phyloP scores from a whole-genome alignment of 2,888 invertebrate species.

The Epinotia brunnichana region DNA sequence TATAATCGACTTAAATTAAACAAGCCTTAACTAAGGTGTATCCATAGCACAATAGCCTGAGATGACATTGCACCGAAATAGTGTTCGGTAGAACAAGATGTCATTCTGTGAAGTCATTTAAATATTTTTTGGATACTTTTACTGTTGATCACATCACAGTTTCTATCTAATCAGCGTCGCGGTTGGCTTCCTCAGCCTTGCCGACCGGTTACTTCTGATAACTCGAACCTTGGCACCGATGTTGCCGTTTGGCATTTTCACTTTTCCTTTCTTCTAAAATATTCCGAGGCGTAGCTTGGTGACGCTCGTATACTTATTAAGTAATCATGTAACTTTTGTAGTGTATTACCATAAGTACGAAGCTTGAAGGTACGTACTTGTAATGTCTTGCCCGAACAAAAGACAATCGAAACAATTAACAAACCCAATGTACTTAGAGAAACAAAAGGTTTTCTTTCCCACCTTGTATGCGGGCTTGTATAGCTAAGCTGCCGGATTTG shows the following conservation, averaged over 20 bases:
- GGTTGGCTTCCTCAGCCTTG: conserved; percentile 18
- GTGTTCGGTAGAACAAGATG: too few relatives aligned
- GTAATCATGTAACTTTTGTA: neutral
- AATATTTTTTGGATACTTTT: neutral
- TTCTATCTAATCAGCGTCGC: conserved; percentile 15
- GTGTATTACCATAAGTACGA: neutral
- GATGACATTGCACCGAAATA: too few relatives aligned
- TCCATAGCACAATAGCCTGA: too few relatives aligned
- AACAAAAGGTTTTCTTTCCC: too few relatives aligned
- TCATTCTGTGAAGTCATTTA: too few relatives aligned
- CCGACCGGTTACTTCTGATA: conserved; percentile 25
- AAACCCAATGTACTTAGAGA: too few relatives aligned
- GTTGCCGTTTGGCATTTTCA: conserved; percentile 17
- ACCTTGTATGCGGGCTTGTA: too few relatives aligned
- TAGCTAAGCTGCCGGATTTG: too few relatives aligned
- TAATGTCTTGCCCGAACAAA: neutral
- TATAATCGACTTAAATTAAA: too few relatives aligned
- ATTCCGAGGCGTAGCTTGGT: neutral
- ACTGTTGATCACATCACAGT: neutral
- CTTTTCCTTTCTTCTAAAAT: conserved; percentile 31
- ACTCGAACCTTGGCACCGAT: conserved; percentile 28
- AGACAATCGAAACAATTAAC: too few relatives aligned
- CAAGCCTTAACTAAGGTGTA: too few relatives aligned
- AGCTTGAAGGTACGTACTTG: too few relatives aligned
- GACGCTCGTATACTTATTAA: neutral